phyloP scores from a whole-genome alignment of 2,888 invertebrate species.

The Agrochola lota region DNA sequence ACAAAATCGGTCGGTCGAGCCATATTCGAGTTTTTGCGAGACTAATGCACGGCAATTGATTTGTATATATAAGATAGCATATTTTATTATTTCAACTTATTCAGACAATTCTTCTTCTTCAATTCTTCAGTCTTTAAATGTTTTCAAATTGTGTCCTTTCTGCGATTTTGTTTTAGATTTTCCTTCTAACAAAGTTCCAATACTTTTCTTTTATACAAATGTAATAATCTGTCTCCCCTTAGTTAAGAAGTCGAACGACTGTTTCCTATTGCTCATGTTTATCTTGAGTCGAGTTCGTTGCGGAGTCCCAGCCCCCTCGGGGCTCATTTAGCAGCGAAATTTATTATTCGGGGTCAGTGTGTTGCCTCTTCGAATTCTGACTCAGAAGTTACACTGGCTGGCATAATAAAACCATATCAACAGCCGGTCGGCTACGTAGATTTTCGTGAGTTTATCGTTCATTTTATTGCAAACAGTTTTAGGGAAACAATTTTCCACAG shows the following conservation, averaged over 20 bases:
- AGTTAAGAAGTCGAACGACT: constrained; percentile 36
- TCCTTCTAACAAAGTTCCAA: constrained; percentile 10
- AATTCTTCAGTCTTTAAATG: background rate
- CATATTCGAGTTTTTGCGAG: too few relatives aligned
- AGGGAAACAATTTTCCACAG: constrained; percentile 40
- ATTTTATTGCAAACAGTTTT: constrained; percentile 54
- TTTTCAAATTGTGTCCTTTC: background rate
- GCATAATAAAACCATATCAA: constrained; percentile 64
- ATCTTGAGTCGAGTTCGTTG: constrained; percentile 62
- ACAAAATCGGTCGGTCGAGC: too few relatives aligned
- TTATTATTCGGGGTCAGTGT: constrained; percentile 72
- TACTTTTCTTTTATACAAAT: background rate
- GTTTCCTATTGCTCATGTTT: constrained; percentile 58
- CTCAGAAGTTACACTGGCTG: constrained; percentile 62
- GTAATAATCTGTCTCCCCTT: constrained; percentile 24
- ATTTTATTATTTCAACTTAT: constrained; percentile 3
- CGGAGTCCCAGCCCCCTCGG: constrained; percentile 59
- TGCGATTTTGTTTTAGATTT: background rate
- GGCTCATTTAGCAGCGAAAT: constrained; percentile 65
- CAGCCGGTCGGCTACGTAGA: constrained; percentile 49
- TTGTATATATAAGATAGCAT: background rate
- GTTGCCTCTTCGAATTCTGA: constrained; percentile 66
- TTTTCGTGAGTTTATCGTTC: constrained; percentile 50
- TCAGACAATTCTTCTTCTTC: too few relatives aligned
- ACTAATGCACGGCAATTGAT: too few relatives aligned